Evolutionary conservation across 37 sponge, comb jelly and placozoan genomes (phyloP).

Genomic region (Hexactinellida sp.): DNA sequence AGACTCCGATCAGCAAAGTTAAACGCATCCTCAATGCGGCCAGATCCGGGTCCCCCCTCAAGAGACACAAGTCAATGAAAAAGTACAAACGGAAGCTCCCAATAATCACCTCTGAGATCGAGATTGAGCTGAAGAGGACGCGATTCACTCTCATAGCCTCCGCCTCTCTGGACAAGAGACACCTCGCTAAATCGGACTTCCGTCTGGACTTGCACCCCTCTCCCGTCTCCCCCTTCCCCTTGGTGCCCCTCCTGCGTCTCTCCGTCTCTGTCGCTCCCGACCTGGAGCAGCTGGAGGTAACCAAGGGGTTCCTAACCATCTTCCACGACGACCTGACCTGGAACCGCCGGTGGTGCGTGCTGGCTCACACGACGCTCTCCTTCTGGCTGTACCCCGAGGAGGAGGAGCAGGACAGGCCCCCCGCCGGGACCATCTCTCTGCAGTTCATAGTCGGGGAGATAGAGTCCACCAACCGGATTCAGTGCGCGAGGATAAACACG

Average conservation of each 20-base stretch:
- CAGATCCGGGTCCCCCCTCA: not conserved
- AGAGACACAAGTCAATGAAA: not conserved
- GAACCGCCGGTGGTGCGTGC: not conserved
- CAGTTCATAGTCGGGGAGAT: not conserved
- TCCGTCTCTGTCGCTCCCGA: not conserved
- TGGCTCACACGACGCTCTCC: not conserved
- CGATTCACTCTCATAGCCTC: not conserved
- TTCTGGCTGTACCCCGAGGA: constrained; percentile 2
- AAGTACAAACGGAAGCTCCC: not conserved
- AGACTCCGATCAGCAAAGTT: not conserved
- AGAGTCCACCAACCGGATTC: not conserved
- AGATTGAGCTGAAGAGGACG: not conserved
- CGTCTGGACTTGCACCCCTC: not conserved
- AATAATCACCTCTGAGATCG: not conserved
- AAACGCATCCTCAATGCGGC: not conserved
- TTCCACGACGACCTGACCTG: constrained; percentile 9
- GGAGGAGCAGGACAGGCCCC: not conserved
- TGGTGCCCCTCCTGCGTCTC: not conserved
- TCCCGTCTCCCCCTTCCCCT: not conserved
- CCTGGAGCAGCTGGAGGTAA: not conserved
- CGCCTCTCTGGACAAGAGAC: not conserved
- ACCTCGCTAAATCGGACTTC: not conserved
- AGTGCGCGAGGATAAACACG: constrained; percentile 4
- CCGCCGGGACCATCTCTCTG: not conserved
- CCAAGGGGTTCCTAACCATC: not conserved